Conservation (phyloP, 2,888 invertebrate genomes). For the Alloplasta piceator region DNA sequence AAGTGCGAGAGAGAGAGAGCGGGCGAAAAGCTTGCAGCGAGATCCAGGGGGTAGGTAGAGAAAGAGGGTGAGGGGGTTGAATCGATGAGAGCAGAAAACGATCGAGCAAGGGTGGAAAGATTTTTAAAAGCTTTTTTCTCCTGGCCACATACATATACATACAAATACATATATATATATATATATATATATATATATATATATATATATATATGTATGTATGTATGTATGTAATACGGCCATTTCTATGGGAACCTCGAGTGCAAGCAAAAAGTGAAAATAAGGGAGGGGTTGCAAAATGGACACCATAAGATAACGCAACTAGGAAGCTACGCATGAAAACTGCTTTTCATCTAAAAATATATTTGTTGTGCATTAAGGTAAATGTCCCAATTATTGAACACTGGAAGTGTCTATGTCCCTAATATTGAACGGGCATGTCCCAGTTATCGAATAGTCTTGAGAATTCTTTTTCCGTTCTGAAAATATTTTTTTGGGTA, state of each 20-base stretch:
- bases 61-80: neutral
- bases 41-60: conserved; percentile 31
- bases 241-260: conserved; percentile 27
- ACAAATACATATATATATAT: conserved; percentile 42
- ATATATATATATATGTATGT: conserved; percentile 12
- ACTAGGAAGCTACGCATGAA: too few relatives aligned
- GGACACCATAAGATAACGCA: neutral
- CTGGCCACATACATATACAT: neutral
- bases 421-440: too few relatives aligned
- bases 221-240: conserved; percentile 8
- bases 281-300: neutral
- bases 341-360: too few relatives aligned
- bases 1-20: neutral
- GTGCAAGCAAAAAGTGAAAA: conserved; percentile 13
- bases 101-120: conserved; percentile 51
- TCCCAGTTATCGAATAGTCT: too few relatives aligned
- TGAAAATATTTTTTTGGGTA: too few relatives aligned
- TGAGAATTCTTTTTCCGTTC: too few relatives aligned
- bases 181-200: too few relatives aligned
- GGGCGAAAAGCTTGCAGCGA: conserved; percentile 49
- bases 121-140: conserved; percentile 64
- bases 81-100: conserved; percentile 35
- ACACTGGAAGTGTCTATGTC: too few relatives aligned
- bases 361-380: too few relatives aligned
- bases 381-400: too few relatives aligned